Conservation (phyloP, 2,888 invertebrate species). For the Drosophila nigricruria region DNA sequence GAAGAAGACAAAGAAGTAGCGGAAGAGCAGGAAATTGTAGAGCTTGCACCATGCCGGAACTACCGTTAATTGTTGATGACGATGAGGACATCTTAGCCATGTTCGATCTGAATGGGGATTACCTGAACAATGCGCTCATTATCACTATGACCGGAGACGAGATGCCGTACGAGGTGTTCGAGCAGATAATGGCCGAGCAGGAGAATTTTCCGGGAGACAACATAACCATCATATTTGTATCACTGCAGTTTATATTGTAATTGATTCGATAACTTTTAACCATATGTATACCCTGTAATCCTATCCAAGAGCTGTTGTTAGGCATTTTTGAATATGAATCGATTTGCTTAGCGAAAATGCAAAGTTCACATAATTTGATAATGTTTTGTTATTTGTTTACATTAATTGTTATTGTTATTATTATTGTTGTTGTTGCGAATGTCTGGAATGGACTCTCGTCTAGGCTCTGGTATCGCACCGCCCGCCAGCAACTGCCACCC, state of each 20-base stretch:
- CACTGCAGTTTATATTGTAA: background rate
- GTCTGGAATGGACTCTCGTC: slow-evolving; percentile 65
- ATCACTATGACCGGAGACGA: background rate
- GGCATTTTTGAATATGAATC: slow-evolving; percentile 8
- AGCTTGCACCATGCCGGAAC: too few species aligned
- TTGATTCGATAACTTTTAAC: background rate
- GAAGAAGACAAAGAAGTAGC: too few species aligned
- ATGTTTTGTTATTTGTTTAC: slow-evolving; percentile 53
- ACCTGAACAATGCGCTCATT: background rate
- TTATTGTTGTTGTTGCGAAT: slow-evolving; percentile 9
- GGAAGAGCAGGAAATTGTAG: too few species aligned
- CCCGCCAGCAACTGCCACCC: slow-evolving; percentile 17
- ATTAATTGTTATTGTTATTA: slow-evolving; percentile 22
- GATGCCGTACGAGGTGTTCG: background rate
- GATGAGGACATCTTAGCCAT: background rate
- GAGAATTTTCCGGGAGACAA: too few species aligned
- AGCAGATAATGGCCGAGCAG: background rate
- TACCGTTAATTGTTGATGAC: background rate
- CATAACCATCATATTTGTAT: background rate
- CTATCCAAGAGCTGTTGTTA: too few species aligned
- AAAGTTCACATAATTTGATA: slow-evolving; percentile 47
- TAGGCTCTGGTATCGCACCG: slow-evolving; percentile 62
- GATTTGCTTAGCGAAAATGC: slow-evolving; percentile 28
- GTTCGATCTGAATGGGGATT: too few species aligned
- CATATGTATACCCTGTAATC: too few species aligned